phyloP scores from a whole-genome alignment of 2,113 vertebrate species.

The Python bivittatus region DNA sequence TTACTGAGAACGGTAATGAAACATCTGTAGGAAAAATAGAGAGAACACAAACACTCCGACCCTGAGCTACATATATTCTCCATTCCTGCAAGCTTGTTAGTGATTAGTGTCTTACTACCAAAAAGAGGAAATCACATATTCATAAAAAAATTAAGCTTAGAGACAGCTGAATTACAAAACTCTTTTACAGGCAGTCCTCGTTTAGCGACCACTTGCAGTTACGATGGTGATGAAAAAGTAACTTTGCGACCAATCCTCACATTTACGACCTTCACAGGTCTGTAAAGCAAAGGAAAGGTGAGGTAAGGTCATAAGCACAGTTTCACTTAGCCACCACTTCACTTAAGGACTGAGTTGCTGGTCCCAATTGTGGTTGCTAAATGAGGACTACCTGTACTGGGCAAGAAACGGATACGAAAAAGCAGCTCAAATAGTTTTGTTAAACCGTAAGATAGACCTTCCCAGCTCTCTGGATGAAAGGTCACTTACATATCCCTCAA shows the following conservation, averaged over 20 bases:
- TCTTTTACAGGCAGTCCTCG: neutral
- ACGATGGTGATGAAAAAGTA: neutral
- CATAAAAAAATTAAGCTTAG: too few relatives aligned
- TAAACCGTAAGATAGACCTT: neutral
- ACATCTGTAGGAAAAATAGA: neutral
- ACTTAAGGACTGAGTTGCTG: neutral
- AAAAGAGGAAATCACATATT: neutral
- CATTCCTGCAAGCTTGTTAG: neutral
- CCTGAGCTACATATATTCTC: neutral
- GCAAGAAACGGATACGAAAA: neutral
- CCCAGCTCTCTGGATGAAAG: neutral
- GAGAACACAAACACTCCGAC: neutral
- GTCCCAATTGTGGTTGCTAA: neutral
- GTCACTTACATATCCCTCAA: neutral
- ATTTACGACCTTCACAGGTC: neutral
- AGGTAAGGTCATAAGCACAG: neutral
- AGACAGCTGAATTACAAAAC: neutral
- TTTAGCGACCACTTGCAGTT: neutral
- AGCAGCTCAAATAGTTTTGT: neutral
- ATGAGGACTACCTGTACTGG: neutral
- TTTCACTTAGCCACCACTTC: neutral
- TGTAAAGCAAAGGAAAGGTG: neutral
- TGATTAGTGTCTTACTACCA: neutral
- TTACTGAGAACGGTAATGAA: neutral
- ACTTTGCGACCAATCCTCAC: neutral